Base-by-base conservation (phyloP, 2,113 vertebrate species). In the Tenrec ecaudatus region DNA sequence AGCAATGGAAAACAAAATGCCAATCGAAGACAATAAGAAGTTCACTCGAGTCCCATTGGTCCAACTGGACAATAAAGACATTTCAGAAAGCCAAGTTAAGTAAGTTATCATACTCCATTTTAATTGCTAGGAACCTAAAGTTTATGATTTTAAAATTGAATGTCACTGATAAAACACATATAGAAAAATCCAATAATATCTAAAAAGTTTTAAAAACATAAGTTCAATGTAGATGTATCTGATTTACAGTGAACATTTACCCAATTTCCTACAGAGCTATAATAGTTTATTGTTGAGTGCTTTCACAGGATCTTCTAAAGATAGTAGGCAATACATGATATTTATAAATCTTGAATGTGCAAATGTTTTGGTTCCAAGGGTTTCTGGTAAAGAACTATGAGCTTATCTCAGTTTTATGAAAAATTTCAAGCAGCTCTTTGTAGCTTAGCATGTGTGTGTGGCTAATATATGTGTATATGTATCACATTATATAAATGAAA, bases 41-140 rank as follows among this genome's bases (percentile, higher is more conserved):
- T 97, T 98, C 94, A 91, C 93, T 83, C 97, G 95, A 82, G 91
- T 99, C 47, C 97, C 98, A 2, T 91, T 99, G 89, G 78, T 99
- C 89, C 97, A 98, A 82, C 92, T 97, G 14, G 36, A 68, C 77
- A 88, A 88, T 64, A 73, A 75, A 93, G 79, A 96, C 0, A 79
- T 95, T 60, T 90, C 95, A 22, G 92, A 97, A 87, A 88, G 0
- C 81, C 94, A 93, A 91, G 73, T 86, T 95, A 96, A 95, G 89
- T 31, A 91, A 95, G 93, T 33, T 64, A 97, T 62, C 83, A 94
- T 96, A 95, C 90, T 68, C 23, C 1, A 16, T 15, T 43, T 15
- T 19, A 77, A 43, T 58, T 76, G 31, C 38, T 85, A 97, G 85
- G 23, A 76, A 43, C 47, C 73, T 82, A 87, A 96, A 82, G 43